Percentiles rank a stretch among this genome's conserved stretches.
Evolutionary conservation across 2,888 invertebrate species (phyloP).

Genomic region (Exephanes ischioxanthus): DNA sequence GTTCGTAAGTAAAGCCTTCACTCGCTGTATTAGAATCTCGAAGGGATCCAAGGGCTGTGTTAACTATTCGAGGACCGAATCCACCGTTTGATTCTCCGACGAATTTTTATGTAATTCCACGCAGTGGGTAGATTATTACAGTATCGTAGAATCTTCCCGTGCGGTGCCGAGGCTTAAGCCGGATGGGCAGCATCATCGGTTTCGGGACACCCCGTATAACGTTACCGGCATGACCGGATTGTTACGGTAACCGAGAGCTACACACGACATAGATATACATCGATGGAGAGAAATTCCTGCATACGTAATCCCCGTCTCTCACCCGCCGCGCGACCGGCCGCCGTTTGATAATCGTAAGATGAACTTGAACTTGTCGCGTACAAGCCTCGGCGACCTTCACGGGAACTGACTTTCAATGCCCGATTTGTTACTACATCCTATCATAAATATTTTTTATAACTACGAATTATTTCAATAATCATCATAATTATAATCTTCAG

Average conservation of each 20-base stretch:
- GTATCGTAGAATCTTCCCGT: neutral
- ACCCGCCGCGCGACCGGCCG: constrained; percentile 8
- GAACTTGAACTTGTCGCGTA: constrained; percentile 74
- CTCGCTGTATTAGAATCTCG: neutral
- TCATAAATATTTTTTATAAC: too few relatives aligned
- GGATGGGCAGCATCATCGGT: constrained; percentile 2
- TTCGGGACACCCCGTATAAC: constrained; percentile 64
- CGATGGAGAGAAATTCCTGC: constrained; percentile 81
- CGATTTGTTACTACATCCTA: neutral
- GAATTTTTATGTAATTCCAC: neutral
- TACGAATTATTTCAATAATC: neutral
- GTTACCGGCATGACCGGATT: constrained; percentile 66
- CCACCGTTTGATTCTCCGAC: neutral
- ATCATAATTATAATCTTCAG: neutral
- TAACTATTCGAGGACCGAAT: neutral
- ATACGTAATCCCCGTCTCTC: constrained; percentile 78
- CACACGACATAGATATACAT: constrained; percentile 51
- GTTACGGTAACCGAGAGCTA: constrained; percentile 67
- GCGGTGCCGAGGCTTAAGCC: neutral
- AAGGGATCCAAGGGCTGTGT: neutral
- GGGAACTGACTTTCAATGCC: neutral
- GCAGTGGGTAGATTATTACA: neutral
- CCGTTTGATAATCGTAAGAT: constrained; percentile 70
- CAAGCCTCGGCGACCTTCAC: constrained; percentile 24
- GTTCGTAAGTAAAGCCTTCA: neutral